Percentiles rank a stretch among this genome's conserved stretches.
Conservation (phyloP, 2,888 invertebrate species). For the Caenorhabditis becei region DNA sequence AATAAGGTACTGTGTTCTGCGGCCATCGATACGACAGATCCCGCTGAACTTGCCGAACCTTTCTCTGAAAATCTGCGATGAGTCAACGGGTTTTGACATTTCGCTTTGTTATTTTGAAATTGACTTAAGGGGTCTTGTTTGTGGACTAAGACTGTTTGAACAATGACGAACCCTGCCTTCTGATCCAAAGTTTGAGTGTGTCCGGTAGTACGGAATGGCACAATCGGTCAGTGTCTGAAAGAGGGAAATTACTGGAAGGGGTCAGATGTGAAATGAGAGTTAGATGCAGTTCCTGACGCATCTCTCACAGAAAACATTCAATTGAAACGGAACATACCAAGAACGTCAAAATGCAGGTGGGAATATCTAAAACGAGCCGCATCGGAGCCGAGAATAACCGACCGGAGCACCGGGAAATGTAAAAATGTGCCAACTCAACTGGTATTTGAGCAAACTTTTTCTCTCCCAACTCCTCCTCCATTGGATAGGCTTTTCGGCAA, state of each 20-base stretch:
- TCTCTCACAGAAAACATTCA: not conserved
- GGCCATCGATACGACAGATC: conserved; percentile 65
- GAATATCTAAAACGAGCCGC: conserved; percentile 43
- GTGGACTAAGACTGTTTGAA: conserved; percentile 25
- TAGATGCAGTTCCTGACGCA: not conserved
- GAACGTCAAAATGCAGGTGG: not conserved
- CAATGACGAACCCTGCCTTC: conserved; percentile 52
- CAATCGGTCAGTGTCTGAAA: conserved; percentile 38
- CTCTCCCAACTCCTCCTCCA: conserved; percentile 30
- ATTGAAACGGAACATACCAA: conserved; percentile 15
- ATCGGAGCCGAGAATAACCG: conserved; percentile 49
- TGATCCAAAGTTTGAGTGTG: conserved; percentile 46
- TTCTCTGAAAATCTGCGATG: conserved; percentile 50
- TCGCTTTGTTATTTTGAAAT: conserved; percentile 44
- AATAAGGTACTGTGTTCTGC: conserved; percentile 56
- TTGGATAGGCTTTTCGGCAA: conserved; percentile 52
- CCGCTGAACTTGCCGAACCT: conserved; percentile 63
- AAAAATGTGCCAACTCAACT: conserved; percentile 56
- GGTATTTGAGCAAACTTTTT: conserved; percentile 64
- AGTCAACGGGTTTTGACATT: conserved; percentile 27
- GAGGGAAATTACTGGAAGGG: not conserved
- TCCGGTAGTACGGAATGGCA: conserved; percentile 53
- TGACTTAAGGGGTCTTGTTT: conserved; percentile 27
- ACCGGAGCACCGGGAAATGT: conserved; percentile 5
- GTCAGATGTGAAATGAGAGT: not conserved